phyloP scores from a whole-genome alignment of 2,888 invertebrate genomes.

The Drosophila siamana region DNA sequence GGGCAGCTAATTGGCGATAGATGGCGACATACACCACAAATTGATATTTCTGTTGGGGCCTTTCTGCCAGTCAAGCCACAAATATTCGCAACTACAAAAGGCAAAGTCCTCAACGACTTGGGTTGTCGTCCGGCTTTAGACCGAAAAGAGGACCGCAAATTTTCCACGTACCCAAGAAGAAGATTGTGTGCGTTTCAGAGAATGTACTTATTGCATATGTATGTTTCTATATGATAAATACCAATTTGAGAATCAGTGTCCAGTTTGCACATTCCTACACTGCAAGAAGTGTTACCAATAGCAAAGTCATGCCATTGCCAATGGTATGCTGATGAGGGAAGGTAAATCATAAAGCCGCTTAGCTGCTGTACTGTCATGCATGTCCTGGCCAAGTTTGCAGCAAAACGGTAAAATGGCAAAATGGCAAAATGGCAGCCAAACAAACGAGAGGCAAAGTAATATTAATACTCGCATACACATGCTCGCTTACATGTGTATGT shows the following conservation, averaged over 20 bases:
- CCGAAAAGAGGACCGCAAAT: neutral
- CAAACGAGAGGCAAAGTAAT: constrained; percentile 44
- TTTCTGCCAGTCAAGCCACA: constrained; percentile 34
- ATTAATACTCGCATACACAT: constrained; percentile 29
- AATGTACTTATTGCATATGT: neutral
- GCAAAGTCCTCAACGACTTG: constrained; percentile 18
- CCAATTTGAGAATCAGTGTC: neutral
- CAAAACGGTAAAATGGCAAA: constrained; percentile 30
- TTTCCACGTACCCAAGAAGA: neutral
- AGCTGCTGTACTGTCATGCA: constrained; percentile 49
- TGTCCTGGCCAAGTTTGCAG: constrained; percentile 59
- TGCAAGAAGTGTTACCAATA: constrained; percentile 1
- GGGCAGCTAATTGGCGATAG: constrained; percentile 36
- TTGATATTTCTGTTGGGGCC: constrained; percentile 4
- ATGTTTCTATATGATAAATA: constrained; percentile 1
- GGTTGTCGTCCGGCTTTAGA: constrained; percentile 1
- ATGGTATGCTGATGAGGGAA: constrained; percentile 5
- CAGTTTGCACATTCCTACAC: constrained; percentile 4
- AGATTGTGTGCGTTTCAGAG: constrained; percentile 4
- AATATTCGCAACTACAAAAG: constrained; percentile 6
- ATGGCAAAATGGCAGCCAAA: constrained; percentile 35
- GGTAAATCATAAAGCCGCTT: constrained; percentile 70
- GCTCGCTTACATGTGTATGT: neutral
- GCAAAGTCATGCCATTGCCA: constrained; percentile 9
- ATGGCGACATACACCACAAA: constrained; percentile 15